Evolutionary conservation across 2,113 vertebrate species (phyloP).

Genomic region (Heterocephalus glaber): DNA sequence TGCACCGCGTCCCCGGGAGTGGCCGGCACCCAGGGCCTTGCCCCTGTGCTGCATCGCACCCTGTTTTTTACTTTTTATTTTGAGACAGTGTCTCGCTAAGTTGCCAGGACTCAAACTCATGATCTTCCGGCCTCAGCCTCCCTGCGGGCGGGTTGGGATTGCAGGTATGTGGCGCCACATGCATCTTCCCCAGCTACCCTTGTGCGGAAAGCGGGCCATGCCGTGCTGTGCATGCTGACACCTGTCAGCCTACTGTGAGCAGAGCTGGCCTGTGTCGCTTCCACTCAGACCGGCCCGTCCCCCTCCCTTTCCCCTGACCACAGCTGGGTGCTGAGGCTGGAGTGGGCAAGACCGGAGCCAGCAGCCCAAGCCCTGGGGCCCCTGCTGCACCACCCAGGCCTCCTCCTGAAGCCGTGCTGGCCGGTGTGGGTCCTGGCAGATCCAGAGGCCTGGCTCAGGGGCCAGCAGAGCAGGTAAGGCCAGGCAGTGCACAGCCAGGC

Average conservation of each 20-base stretch:
- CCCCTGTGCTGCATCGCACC: not conserved
- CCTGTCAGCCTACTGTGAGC: not conserved
- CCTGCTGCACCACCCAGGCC: not conserved
- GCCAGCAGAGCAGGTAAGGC: not conserved
- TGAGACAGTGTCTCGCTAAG: not conserved
- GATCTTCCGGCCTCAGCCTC: not conserved
- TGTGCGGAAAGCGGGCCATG: not conserved
- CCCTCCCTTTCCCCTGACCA: not conserved
- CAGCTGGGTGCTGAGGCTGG: not conserved
- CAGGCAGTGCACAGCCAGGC: not conserved
- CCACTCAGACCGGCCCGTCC: not conserved
- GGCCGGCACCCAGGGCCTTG: not conserved
- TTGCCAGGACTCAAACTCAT: not conserved
- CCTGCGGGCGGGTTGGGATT: not conserved
- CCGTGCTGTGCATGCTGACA: not conserved
- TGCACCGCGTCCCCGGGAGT: too few relatives aligned
- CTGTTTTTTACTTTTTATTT: not conserved
- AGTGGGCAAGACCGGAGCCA: not conserved
- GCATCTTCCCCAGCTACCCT: not conserved
- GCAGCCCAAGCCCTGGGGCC: not conserved
- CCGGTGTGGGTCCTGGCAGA: not conserved
- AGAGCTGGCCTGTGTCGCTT: fast-evolving
- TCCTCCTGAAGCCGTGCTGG: not conserved
- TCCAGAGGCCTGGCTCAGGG: not conserved
- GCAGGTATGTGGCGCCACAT: not conserved